Base-by-base conservation (phyloP, 1,140 invertebrate genomes). In the Pygmarrhopalites habei region DNA sequence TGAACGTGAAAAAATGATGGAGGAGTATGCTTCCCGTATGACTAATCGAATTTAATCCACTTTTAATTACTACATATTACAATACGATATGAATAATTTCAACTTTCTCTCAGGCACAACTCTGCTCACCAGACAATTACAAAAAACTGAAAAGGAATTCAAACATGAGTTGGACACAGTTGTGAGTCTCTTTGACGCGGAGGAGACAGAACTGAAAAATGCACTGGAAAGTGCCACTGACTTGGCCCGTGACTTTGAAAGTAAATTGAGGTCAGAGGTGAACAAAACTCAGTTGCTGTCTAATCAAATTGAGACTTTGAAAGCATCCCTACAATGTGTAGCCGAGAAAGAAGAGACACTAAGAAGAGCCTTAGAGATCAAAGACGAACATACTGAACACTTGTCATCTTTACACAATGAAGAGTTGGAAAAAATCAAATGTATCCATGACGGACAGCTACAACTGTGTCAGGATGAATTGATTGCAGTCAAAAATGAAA, bases 101-200 rank as follows among this genome's bases (percentile, higher is more conserved):
- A n/a, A n/a, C n/a, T n/a, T n/a, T n/a, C n/a, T n/a, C n/a, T n/a
- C n/a, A n/a, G 55, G 51, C 26, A 66, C 69, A 4, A 66, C 32
- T 0, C 29, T 67, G 17, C 58, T 71, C 4, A 68, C 58, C 2
- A 15, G 64, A 21, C 66, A 68, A 53, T 43, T 71, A 4, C 61
- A 66, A 64, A 58, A 57, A 28, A 68, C 57, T 2, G 69, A 71
- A 52, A 55, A 67, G 41, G 55, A 66, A 25, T 67, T 65, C 57
- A 44, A 65, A 23, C 39, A 49, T 26, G 69, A 71, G 28, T 57
- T 71, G 14, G 55, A 66, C 23, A 61, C 60, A 26, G 61, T 71
- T 23, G 58, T 68, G 14, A 46, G 49, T 12, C 47, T 67, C 1
- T 67, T 66, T 47, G 64, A 61, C 30, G 58, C 60, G 5, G 67